phyloP scores from a whole-genome alignment of 2,888 invertebrate genomes.

The Patella depressa region DNA sequence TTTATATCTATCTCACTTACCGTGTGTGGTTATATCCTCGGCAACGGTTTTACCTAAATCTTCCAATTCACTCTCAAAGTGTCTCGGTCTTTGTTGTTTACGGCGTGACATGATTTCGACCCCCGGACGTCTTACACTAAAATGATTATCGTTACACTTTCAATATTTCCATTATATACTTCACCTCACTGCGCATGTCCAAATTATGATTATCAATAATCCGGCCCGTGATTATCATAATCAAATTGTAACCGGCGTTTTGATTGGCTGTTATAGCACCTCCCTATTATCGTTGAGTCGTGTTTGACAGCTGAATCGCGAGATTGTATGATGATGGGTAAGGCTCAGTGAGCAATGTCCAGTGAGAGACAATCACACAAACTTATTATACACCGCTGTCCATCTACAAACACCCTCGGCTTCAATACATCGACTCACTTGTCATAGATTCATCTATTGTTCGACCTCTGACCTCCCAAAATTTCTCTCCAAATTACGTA shows the following conservation, averaged over 20 bases:
- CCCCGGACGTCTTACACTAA: not conserved
- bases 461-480: no score
- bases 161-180: slow-evolving; percentile 2
- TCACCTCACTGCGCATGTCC: slow-evolving; percentile 5
- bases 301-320: not conserved
- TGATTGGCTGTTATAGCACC: slow-evolving; percentile 1
- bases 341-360: not conserved
- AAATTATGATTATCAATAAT: slow-evolving; percentile 5
- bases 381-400: no score
- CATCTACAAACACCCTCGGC: no score
- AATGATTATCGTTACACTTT: not conserved
- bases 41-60: not conserved
- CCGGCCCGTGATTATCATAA: slow-evolving; percentile 2
- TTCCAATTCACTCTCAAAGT: not conserved
- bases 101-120: not conserved
- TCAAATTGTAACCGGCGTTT: not conserved
- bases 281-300: slow-evolving; percentile 6
- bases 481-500: no score
- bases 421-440: no score
- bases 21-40: no score
- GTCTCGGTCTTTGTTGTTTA: not conserved
- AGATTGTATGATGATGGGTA: not conserved
- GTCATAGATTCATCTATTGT: no score
- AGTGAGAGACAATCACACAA: no score
- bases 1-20: no score